Conservation (phyloP, 2,113 vertebrate species). For the Motacilla alba region DNA sequence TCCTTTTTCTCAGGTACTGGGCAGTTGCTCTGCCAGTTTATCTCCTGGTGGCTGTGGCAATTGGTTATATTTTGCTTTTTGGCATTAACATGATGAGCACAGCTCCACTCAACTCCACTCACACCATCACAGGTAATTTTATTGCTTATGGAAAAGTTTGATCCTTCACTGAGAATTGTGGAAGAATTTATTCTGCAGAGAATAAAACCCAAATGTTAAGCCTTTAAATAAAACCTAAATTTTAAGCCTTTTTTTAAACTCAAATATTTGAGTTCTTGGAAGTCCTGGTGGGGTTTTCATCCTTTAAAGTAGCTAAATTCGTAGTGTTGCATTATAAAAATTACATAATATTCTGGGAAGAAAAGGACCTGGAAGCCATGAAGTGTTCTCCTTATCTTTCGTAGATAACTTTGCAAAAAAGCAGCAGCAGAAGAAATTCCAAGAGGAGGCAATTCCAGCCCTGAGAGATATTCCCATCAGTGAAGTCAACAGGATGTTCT, state of each 20-base stretch:
- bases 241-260: background rate
- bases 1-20: conserved; percentile 83
- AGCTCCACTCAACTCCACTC: conserved; percentile 83
- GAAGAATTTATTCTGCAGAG: background rate
- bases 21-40: conserved; percentile 88
- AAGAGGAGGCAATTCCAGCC: conserved; percentile 81
- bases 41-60: conserved; percentile 79
- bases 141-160: background rate
- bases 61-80: conserved; percentile 81
- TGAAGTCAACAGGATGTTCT: conserved; percentile 89
- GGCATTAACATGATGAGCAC: conserved; percentile 94
- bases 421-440: conserved; percentile 73
- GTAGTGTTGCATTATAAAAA: background rate
- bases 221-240: no score
- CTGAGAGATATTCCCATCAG: conserved; percentile 86
- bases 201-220: background rate
- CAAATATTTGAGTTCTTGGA: background rate
- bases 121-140: conserved; percentile 88
- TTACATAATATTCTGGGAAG: background rate
- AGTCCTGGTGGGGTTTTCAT: background rate
- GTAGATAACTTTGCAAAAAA: conserved; percentile 84
- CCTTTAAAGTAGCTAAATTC: background rate
- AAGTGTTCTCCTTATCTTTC: background rate
- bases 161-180: background rate
- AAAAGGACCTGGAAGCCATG: background rate